phyloP scores from a whole-genome alignment of 2,888 invertebrate genomes.

The Polyommatus icarus region DNA sequence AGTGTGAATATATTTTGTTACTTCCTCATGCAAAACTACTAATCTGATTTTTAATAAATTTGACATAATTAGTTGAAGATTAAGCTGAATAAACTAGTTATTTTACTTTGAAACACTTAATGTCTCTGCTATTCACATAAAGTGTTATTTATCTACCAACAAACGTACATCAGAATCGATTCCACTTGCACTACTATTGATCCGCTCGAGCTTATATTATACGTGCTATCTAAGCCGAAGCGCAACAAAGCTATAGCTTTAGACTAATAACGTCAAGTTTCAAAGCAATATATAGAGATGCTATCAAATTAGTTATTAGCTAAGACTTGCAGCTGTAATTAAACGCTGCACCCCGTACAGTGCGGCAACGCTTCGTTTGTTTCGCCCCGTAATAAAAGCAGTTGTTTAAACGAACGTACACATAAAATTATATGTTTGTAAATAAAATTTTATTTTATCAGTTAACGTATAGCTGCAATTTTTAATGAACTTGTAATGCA shows the following conservation, averaged over 20 bases:
- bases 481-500: constrained; percentile 30
- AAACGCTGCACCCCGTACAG: constrained; percentile 54
- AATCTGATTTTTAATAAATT: too few species aligned
- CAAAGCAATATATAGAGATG: constrained; percentile 56
- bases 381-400: constrained; percentile 45
- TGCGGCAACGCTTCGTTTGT: constrained; percentile 65
- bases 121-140: too few species aligned
- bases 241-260: constrained; percentile 30
- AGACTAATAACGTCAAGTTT: constrained; percentile 48
- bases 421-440: constrained; percentile 23
- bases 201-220: constrained; percentile 32
- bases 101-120: too few species aligned
- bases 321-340: constrained; percentile 67
- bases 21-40: too few species aligned
- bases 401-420: constrained; percentile 32
- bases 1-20: too few species aligned
- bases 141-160: constrained; percentile 9
- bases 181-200: neutral
- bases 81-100: too few species aligned
- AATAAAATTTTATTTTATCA: constrained; percentile 28
- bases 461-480: constrained; percentile 20
- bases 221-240: constrained; percentile 32
- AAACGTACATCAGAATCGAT: neutral
- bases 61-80: too few species aligned
- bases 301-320: constrained; percentile 71